Evolutionary conservation across 2,888 invertebrate species (phyloP), one percentile per base, ranked within the genome.

Genomic region (Phyllotreta striolata): DNA sequence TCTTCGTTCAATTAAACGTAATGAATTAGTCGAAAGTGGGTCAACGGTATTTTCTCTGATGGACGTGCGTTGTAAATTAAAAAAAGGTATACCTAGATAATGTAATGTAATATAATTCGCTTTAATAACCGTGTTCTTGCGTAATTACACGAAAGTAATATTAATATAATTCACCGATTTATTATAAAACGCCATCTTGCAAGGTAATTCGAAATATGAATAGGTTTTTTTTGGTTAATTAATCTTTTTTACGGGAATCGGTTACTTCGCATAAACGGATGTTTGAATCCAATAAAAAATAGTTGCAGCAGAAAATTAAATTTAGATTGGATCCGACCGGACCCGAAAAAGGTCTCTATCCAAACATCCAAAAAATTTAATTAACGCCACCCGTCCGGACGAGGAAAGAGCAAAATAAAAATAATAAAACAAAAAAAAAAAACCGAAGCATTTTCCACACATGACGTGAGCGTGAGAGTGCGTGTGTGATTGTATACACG

Each of bases 311-410:
- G 43, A 54, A 41, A 54, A 55, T 52, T 54, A 37, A 62, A 37
- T 52, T 52, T 46, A 14, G 24, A 54, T 55, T 40, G 47, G 40
- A 62, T 55, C 51, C 47, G 24, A 47, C 46, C 52, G 13, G 39
- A 14, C 41, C n/a, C 52, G 24, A 24, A 57, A 64, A 63, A 56
- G 52, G 38, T 47, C 44, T 58, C 52, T 55, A 62, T 37, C 55
- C 59, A 66, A 66, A 66, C 55, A 74, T 75, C 63, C 70, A 66
- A 77, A 75, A 74, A 75, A 76, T 75, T 77, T 75, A 76, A 77
- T 76, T 74, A 77, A 70, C 71, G 74, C 69, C 61, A 37, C 56
- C 62, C 46, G 39, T 43, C 39, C 12, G 14, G 34, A 46, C 46
- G 39, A 39, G 39, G 1, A 6, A 14, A 52, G 39, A 34, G n/a